These are phyloP conservation scores for Tyto alba DNA, from an alignment of 2,113 vertebrate species.

Conservation along the genomic window DNA sequence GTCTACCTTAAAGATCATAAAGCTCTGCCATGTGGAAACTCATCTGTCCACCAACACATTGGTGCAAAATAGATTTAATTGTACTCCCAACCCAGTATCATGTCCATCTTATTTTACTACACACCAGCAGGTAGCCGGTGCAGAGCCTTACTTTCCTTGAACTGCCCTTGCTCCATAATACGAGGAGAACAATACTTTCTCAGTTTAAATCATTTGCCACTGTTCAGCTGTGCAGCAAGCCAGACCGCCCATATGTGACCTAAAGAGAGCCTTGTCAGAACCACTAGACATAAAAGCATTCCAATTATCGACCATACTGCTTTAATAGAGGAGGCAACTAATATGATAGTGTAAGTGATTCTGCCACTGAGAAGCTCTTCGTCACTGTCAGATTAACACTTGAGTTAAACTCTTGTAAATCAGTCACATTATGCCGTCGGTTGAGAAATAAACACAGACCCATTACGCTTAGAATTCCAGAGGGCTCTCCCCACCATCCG, in stretches of 20 bases:
- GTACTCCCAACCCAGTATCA: constrained; percentile 81
- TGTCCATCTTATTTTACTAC: constrained; percentile 84
- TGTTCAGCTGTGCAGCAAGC: constrained; percentile 85
- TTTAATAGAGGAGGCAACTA: constrained; percentile 81
- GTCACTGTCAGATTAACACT: constrained; percentile 87
- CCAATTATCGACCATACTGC: constrained; percentile 89
- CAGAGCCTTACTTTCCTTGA: constrained; percentile 82
- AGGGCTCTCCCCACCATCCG: constrained; percentile 52
- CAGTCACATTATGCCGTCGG: constrained; percentile 76
- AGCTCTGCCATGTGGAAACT: constrained; percentile 85
- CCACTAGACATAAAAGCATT: constrained; percentile 88
- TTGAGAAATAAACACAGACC: constrained; percentile 77
- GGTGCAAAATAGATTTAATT: constrained; percentile 90
- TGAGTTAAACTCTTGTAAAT: constrained; percentile 85
- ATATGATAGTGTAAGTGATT: constrained; percentile 82
- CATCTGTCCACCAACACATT: constrained; percentile 82
- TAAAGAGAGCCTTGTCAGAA: constrained; percentile 85
- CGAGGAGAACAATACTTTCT: constrained; percentile 79
- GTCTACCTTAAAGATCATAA: constrained; percentile 88
- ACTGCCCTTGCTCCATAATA: constrained; percentile 80
- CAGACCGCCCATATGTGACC: constrained; percentile 85
- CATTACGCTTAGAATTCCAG: constrained; percentile 71
- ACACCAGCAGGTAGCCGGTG: constrained; percentile 78
- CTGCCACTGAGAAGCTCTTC: constrained; percentile 77
- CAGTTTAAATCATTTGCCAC: constrained; percentile 92